These are phyloP conservation scores for Magallana angulata DNA, from an alignment of 1,140 invertebrate species.

Conservation along the genomic window DNA sequence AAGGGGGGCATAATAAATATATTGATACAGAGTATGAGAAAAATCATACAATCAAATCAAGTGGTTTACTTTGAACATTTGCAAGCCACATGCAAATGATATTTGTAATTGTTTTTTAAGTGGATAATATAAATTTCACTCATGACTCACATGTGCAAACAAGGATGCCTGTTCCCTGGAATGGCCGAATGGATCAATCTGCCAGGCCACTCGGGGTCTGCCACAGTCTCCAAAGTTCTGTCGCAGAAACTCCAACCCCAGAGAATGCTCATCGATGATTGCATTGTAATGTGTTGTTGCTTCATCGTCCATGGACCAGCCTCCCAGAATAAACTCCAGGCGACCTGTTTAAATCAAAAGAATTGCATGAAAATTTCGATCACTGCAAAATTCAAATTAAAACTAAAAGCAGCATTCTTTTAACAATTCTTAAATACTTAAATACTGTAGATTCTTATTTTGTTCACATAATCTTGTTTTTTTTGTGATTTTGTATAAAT, in stretches of 20 bases:
- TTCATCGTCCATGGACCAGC: slow-evolving; percentile 97
- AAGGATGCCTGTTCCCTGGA: slow-evolving; percentile 91
- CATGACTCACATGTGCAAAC: slow-evolving; percentile 80
- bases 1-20: no score
- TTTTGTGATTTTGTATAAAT: no score
- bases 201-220: slow-evolving; percentile 91
- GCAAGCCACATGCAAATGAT: no score
- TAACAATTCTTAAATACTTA: no score
- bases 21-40: no score
- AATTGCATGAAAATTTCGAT: not conserved
- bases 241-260: slow-evolving; percentile 85
- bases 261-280: slow-evolving; percentile 94
- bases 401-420: no score
- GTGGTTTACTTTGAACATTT: no score
- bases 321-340: slow-evolving; percentile 90
- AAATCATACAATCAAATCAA: no score
- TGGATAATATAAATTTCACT: not conserved
- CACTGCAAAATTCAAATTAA: no score
- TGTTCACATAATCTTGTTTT: no score
- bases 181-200: slow-evolving; percentile 96
- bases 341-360: slow-evolving; percentile 76
- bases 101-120: no score
- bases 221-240: slow-evolving; percentile 87
- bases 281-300: slow-evolving; percentile 94
- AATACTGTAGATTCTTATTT: no score